These are phyloP conservation scores for Ammodytes marinus DNA, from an alignment of 2,113 vertebrate species.

Conservation along the genomic window DNA sequence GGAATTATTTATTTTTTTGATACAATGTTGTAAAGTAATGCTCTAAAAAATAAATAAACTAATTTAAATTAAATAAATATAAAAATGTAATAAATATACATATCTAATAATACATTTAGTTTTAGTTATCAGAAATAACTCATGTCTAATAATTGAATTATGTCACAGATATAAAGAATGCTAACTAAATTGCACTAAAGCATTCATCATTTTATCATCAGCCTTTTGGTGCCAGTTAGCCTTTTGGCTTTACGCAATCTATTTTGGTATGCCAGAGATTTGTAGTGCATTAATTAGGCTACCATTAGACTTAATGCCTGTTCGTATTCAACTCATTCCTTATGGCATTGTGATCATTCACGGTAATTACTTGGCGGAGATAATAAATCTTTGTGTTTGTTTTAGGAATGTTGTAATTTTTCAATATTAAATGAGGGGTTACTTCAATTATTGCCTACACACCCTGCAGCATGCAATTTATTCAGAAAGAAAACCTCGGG, in stretches of 20 bases:
- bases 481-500: conserved; percentile 21
- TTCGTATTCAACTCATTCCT: conserved; percentile 72
- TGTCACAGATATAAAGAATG: too few species aligned
- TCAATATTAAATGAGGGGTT: conserved; percentile 58
- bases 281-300: conserved; percentile 27
- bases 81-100: too few species aligned
- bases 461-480: conserved; percentile 39
- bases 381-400: conserved; percentile 80
- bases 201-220: conserved; percentile 48
- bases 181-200: conserved; percentile 2
- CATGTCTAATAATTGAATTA: neutral
- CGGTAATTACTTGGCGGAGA: conserved; percentile 69
- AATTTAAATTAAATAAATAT: too few species aligned
- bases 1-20: neutral
- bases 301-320: conserved; percentile 65
- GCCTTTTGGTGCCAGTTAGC: neutral
- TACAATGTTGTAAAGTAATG: too few species aligned
- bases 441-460: conserved; percentile 31
- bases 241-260: neutral
- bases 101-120: too few species aligned
- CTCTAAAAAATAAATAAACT: too few species aligned
- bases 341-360: conserved; percentile 75
- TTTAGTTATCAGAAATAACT: neutral
- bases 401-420: conserved; percentile 64
- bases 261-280: conserved; percentile 40